Evolutionary conservation across 2,888 invertebrate genomes (phyloP).

Genomic region (Chironomus riparius): DNA sequence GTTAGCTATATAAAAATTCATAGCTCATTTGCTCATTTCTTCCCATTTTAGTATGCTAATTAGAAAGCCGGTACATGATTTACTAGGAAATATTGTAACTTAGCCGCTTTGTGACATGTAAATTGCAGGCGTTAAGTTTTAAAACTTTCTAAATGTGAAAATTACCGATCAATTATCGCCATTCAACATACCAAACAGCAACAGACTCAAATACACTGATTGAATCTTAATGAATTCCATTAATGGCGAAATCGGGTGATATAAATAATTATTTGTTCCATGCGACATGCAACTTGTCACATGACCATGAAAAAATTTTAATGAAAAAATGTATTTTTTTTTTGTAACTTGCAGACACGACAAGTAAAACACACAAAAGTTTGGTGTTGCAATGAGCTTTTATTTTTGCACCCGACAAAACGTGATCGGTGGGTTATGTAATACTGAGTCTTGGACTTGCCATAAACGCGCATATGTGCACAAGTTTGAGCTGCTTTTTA

Average conservation of each 20-base stretch:
- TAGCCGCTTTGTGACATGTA: not conserved
- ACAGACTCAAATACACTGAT: not conserved
- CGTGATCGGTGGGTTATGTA: not conserved
- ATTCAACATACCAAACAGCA: not conserved
- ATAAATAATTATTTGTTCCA: not conserved
- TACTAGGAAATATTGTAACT: not conserved
- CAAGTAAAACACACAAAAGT: not conserved
- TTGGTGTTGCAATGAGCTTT: not conserved
- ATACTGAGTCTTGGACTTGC: not conserved
- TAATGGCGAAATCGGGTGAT: not conserved
- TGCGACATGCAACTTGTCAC: conserved; percentile 3
- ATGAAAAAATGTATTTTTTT: not conserved
- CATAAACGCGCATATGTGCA: not conserved
- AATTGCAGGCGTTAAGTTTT: not conserved
- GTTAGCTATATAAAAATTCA: too few relatives aligned
- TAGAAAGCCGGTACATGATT: not conserved
- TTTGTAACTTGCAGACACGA: not conserved
- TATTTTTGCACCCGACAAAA: not conserved
- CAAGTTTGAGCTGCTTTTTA: not conserved
- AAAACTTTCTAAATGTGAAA: not conserved
- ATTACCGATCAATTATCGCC: not conserved
- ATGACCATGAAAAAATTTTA: conserved; percentile 9
- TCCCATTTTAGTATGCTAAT: not conserved
- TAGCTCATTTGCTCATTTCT: not conserved
- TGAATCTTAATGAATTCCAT: conserved; percentile 1